Percentiles rank a stretch among this genome's conserved stretches.
These are phyloP conservation scores for Tanypteryx hageni DNA, from an alignment of 2,888 invertebrate genomes.

Conservation along the genomic window DNA sequence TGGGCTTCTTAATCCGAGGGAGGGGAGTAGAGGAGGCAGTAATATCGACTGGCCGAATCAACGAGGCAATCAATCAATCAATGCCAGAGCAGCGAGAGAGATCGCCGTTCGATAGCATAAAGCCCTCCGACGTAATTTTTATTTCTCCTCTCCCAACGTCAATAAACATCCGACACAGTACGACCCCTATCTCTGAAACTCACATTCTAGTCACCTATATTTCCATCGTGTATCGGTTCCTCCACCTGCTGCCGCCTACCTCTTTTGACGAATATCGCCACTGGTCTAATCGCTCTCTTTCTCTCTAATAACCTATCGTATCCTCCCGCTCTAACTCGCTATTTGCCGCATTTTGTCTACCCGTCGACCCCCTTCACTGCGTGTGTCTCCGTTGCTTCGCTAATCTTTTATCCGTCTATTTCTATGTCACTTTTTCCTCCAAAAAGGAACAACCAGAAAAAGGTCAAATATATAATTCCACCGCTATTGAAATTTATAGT, in stretches of 20 bases:
- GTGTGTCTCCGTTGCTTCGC: not conserved
- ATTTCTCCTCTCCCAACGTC: not conserved
- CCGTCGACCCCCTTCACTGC: not conserved
- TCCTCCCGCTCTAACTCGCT: not conserved
- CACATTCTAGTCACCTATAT: not conserved
- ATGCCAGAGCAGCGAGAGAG: not conserved
- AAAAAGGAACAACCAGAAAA: no score
- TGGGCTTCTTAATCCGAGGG: not conserved
- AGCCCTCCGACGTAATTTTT: not conserved
- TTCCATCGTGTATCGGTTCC: not conserved
- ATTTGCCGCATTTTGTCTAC: not conserved
- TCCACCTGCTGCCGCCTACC: not conserved
- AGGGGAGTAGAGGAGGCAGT: not conserved
- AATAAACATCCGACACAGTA: not conserved
- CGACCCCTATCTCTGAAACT: not conserved
- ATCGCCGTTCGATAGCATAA: not conserved
- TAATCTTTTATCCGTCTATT: no score
- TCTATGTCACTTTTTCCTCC: no score
- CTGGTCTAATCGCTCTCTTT: no score
- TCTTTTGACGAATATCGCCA: not conserved
- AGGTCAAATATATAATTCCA: no score
- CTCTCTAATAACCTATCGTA: no score
- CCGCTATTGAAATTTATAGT: no score
- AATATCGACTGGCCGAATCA: conserved; percentile 51
- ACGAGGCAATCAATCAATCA: conserved; percentile 49